Conservation (phyloP, 2,113 vertebrate genomes). For the Noctilio leporinus region DNA sequence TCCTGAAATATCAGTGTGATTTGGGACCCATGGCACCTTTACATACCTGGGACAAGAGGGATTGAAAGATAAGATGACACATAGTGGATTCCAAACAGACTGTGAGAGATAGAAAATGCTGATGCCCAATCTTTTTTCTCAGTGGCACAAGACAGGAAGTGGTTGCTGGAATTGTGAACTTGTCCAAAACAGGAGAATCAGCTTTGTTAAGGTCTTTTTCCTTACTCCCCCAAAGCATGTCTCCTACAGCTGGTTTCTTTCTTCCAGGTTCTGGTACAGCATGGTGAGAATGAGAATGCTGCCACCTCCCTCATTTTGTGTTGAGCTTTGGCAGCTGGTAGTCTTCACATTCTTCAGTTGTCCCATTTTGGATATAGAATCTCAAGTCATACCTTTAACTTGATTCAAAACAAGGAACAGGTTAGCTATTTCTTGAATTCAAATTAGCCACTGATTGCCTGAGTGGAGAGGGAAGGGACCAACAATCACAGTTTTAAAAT, state of each 20-base stretch:
- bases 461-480: neutral
- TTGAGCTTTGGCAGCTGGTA: neutral
- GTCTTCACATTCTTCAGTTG: neutral
- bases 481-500: neutral
- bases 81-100: neutral
- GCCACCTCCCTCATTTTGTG: accelerated
- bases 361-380: neutral
- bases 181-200: too few relatives aligned
- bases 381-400: neutral
- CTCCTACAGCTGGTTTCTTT: accelerated
- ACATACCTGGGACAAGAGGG: neutral
- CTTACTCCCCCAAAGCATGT: neutral
- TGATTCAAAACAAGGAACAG: neutral
- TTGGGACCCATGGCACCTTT: neutral
- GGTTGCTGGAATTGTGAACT: neutral
- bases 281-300: neutral
- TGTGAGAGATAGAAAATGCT: neutral
- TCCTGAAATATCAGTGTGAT: neutral
- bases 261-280: accelerated
- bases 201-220: neutral
- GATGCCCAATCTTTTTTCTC: neutral
- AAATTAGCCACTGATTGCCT: neutral
- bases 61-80: neutral
- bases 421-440: neutral
- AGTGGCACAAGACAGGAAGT: neutral